Evolutionary conservation across 2,113 vertebrate species (phyloP).

Genomic region (Brachyhypopomus occidentalis): DNA sequence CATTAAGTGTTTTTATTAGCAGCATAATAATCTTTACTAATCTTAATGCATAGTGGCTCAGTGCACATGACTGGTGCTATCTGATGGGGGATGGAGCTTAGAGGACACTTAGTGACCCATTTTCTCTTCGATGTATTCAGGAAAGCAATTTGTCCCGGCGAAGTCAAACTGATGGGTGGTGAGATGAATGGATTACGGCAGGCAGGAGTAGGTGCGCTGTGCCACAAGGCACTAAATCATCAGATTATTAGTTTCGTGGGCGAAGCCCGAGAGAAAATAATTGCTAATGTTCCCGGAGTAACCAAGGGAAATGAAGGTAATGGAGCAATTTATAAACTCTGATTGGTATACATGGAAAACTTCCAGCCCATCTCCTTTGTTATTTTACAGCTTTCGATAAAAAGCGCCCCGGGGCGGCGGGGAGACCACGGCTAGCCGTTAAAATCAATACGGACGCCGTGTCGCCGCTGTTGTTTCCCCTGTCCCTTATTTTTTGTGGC

Average conservation of each 20-base stretch:
- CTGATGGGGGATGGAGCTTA: slow-evolving; percentile 60
- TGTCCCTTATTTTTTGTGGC: slow-evolving; percentile 73
- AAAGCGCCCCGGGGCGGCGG: slow-evolving; percentile 68
- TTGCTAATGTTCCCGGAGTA: slow-evolving; percentile 84
- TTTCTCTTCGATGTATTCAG: slow-evolving; percentile 68
- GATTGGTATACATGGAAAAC: slow-evolving; percentile 83
- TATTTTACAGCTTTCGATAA: slow-evolving; percentile 79
- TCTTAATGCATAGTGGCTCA: slow-evolving; percentile 29
- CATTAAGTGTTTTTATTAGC: slow-evolving; percentile 40
- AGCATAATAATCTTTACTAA: slow-evolving; percentile 37
- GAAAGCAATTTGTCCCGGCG: slow-evolving; percentile 80
- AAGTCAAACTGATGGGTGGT: slow-evolving; percentile 83
- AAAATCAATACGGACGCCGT: slow-evolving; percentile 77
- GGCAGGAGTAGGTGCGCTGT: slow-evolving; percentile 68
- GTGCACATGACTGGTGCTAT: slow-evolving; percentile 73
- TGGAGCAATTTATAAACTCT: slow-evolving; percentile 86
- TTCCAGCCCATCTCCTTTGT: slow-evolving; percentile 80
- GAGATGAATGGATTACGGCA: slow-evolving; percentile 80
- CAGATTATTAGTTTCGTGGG: slow-evolving; percentile 84
- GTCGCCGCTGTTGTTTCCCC: slow-evolving; percentile 65
- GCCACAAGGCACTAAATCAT: slow-evolving; percentile 81
- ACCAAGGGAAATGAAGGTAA: slow-evolving; percentile 85
- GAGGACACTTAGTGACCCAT: slow-evolving; percentile 80
- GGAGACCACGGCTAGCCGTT: slow-evolving; percentile 67
- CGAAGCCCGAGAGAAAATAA: slow-evolving; percentile 80